Base-by-base conservation (phyloP, 2,888 invertebrate genomes). In the Xestia rhomboidea region DNA sequence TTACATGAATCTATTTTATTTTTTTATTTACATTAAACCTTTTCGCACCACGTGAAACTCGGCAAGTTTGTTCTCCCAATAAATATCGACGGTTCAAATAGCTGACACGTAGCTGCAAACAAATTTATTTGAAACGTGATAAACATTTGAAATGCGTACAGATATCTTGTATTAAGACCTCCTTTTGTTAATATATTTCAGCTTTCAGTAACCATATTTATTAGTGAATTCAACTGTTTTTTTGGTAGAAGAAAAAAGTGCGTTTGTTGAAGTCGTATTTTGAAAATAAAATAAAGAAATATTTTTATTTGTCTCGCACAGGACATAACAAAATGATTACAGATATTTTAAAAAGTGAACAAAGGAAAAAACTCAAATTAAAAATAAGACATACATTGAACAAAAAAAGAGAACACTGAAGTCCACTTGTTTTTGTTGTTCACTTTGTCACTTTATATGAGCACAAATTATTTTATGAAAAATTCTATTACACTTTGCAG, bases 61-160 rank as follows among this genome's bases (percentile, higher is more conserved):
- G 41, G 38, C 85, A 82, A 77, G 67, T 85, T 73, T 57, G 69
- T 70, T 71, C 70, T 18, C 6, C 38, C 67, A 85, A 82, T 85
- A 82, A 71, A 85, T 82, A 85, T 82, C 27, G 66, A 49, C 18
- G 73, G 51, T 70, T 68, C 73, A 82, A 82, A 82, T 70, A 82
- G 77, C 82, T 70, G 69, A 85, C 83, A 69, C 85, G 67, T 30
- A 15, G 72, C 66, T 77, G 73, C 63, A 85, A 83, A 85, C 70
- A 82, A 85, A 73, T 83, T 69, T 85, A 77, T 73, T 70, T 71
- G 51, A 54, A 30, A 83, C 83, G 86, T 82, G 83, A 51, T 70
- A 73, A 73, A 73, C 83, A 82, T 82, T 82, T 72, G 41, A 82
- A 82, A 82, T 68, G 68, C 24, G 60, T n/a, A 66, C 60, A 74